A percentile compares a stretch with the other conserved stretches of the same genome.
These are phyloP conservation scores for Nasonovia ribisnigri DNA, from an alignment of 2,888 invertebrate species.

Conservation along the genomic window DNA sequence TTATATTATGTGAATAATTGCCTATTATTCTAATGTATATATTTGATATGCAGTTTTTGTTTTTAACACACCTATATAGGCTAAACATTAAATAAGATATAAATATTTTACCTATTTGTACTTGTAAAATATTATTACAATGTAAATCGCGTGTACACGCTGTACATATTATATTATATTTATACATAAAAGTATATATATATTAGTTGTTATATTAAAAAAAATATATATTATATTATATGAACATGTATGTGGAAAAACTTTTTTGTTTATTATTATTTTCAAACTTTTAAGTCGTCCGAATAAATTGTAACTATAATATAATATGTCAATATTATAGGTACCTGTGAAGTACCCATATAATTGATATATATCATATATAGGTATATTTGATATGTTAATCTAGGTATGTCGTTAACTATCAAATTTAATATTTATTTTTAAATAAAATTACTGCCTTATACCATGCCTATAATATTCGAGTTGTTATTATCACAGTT, in stretches of 20 bases:
- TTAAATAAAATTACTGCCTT: too few species aligned
- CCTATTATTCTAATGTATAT: background rate
- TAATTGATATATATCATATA: background rate
- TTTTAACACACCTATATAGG: background rate
- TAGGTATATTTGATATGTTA: too few species aligned
- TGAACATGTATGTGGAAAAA: slow-evolving; percentile 1
- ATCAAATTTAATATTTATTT: background rate
- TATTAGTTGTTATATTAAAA: slow-evolving; percentile 17
- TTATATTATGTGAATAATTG: background rate
- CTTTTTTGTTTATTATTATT: background rate
- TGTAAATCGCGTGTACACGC: background rate
- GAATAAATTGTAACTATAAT: background rate
- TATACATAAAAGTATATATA: background rate
- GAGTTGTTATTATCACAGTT: background rate
- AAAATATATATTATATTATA: background rate
- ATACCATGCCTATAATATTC: background rate
- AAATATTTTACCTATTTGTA: slow-evolving; percentile 5
- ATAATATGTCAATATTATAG: background rate
- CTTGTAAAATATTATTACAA: background rate
- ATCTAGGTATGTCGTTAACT: background rate
- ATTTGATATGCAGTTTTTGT: background rate
- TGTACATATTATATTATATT: background rate
- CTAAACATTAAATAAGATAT: background rate
- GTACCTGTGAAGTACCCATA: background rate
- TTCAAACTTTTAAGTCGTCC: background rate